Evolutionary conservation across 2,888 invertebrate genomes (phyloP), one percentile per base, ranked within the genome.

Genomic region (Ormyrus pomaceus): DNA sequence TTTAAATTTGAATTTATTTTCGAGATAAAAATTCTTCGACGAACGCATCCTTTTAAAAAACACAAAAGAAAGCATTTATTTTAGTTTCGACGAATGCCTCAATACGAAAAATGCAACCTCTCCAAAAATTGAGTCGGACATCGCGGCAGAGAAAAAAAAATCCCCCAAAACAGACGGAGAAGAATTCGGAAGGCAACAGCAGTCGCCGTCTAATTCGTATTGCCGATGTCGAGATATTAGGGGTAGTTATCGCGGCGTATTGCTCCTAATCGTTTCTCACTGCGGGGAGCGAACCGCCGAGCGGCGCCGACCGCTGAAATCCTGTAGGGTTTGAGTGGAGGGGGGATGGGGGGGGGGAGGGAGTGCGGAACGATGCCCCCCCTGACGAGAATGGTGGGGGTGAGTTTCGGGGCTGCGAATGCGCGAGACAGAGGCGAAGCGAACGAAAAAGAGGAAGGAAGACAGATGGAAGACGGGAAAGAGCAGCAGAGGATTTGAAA

Each of bases 161-260:
- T 10, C 46, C 51, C 7, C 34, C 45, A 55, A 45, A 46, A 53
- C n/a, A 61, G 19, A 0, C 68, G 46, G 34, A 4, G 10, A 6
- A 1, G 6, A 34, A 34, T 34, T 34, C 34, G 6, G 7, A 7
- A 8, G 4, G 9, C 48, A 55, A 56, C 51, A 4, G 8, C 70
- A 1, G 1, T 13, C 61, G 46, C 8, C 55, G 68, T 87, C 87
- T 89, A 89, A 89, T 89, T 89, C 87, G 88, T 89, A 88, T 88
- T 87, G 87, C 87, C 85, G 84, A 86, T 86, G 85, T 85, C 86
- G 87, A 85, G 87, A 53, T 88, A 89, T 90, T 89, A 89, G 88
- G 87, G 80, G 87, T 88, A 88, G 89, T 90, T 89, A 89, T 89
- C 89, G 89, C 87, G 87, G 87, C 88, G 88, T 88, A 90, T 89